Evolutionary conservation across 2,888 invertebrate species (phyloP).

Genomic region (Automeris io): DNA sequence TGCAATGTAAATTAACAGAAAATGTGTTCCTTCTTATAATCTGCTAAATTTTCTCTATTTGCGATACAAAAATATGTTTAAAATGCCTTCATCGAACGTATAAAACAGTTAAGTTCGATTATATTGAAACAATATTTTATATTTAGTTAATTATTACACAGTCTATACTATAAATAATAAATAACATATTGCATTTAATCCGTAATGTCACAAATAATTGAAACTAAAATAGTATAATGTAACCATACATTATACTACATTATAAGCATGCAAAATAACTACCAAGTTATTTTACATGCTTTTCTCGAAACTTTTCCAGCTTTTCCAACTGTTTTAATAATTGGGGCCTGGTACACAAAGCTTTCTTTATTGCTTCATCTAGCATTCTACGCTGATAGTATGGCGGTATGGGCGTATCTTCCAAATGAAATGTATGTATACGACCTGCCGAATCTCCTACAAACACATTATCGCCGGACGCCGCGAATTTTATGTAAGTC

Average conservation of each 20-base stretch:
- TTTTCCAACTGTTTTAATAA: slow-evolving; percentile 79
- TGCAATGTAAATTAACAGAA: too few species aligned
- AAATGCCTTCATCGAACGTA: too few species aligned
- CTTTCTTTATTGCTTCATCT: slow-evolving; percentile 78
- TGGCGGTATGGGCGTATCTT: slow-evolving; percentile 85
- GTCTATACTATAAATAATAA: not conserved
- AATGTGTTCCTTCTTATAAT: too few species aligned
- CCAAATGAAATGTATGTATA: slow-evolving; percentile 81
- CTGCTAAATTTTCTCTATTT: too few species aligned
- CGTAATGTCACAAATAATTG: too few species aligned
- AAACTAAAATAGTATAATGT: too few species aligned
- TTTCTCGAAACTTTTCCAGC: slow-evolving; percentile 49
- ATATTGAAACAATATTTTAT: too few species aligned
- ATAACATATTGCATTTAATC: not conserved
- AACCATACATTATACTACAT: too few species aligned
- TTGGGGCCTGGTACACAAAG: slow-evolving; percentile 79
- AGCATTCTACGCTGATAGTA: slow-evolving; percentile 81
- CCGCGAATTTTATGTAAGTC: slow-evolving; percentile 79
- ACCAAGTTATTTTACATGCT: slow-evolving; percentile 12
- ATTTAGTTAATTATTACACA: not conserved
- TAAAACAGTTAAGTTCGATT: too few species aligned
- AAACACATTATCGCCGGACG: slow-evolving; percentile 81
- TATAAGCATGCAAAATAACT: too few species aligned
- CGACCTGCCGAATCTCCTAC: slow-evolving; percentile 82
- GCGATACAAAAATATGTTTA: too few species aligned